Conservation (phyloP, 2,888 invertebrate species). For the Nycteola revayana region DNA sequence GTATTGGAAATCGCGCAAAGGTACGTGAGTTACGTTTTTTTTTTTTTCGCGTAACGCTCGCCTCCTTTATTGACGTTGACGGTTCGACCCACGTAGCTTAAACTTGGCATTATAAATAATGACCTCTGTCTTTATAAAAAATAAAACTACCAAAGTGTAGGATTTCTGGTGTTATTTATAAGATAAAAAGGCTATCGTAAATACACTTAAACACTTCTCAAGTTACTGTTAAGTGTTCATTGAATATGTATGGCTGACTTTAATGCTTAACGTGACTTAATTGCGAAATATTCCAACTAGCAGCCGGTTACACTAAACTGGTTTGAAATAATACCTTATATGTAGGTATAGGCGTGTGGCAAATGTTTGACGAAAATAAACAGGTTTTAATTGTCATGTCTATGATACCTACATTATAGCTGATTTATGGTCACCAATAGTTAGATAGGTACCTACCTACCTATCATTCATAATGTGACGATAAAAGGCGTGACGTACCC, state of each 20-base stretch:
- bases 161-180: too few relatives aligned
- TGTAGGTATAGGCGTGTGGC: slow-evolving; percentile 4
- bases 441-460: too few relatives aligned
- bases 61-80: slow-evolving; percentile 2
- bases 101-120: slow-evolving; percentile 16
- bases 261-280: slow-evolving; percentile 31
- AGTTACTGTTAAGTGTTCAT: slow-evolving; percentile 30
- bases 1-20: slow-evolving; percentile 83
- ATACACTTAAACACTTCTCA: slow-evolving; percentile 18
- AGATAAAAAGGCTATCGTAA: slow-evolving; percentile 8
- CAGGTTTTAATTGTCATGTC: slow-evolving; percentile 8
- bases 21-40: slow-evolving; percentile 50
- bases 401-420: slow-evolving; percentile 1
- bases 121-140: slow-evolving; percentile 17
- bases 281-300: slow-evolving; percentile 30
- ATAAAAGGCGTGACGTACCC: too few relatives aligned
- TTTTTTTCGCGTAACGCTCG: slow-evolving; percentile 7
- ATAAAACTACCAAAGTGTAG: too few relatives aligned
- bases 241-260: slow-evolving; percentile 31
- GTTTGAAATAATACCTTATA: slow-evolving; percentile 25
- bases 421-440: too few relatives aligned
- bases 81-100: slow-evolving; percentile 22
- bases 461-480: too few relatives aligned
- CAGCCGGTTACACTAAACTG: slow-evolving; percentile 22
- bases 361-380: slow-evolving; percentile 12